Percentiles rank a stretch among this genome's conserved stretches.
These are phyloP conservation scores for Spatulosminthurus flaviceps DNA, from an alignment of 2,888 invertebrate species.

Conservation along the genomic window DNA sequence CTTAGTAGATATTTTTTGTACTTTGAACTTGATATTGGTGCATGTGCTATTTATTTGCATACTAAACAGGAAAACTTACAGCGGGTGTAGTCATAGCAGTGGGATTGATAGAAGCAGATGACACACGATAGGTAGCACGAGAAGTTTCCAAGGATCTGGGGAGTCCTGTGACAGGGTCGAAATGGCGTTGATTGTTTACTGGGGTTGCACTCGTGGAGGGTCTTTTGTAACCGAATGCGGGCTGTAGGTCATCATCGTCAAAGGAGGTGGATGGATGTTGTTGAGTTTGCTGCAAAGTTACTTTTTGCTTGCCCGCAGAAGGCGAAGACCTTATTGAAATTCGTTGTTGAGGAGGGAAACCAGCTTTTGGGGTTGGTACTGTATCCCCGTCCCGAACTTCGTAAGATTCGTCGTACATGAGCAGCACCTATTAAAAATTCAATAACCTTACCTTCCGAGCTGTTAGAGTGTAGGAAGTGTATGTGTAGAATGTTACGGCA, in stretches of 20 bases:
- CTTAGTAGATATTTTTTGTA: too few species aligned
- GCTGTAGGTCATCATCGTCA: not conserved
- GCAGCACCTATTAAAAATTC: not conserved
- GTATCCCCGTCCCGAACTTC: conserved; percentile 53
- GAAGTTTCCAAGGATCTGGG: conserved; percentile 44
- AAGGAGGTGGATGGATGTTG: conserved; percentile 16
- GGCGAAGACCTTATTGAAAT: conserved; percentile 32
- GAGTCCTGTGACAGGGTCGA: conserved; percentile 21
- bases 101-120: conserved; percentile 25
- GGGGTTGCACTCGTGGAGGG: conserved; percentile 38
- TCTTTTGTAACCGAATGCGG: conserved; percentile 14
- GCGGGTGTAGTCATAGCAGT: conserved; percentile 40
- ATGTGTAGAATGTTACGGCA: conserved; percentile 11
- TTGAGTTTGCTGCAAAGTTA: conserved; percentile 40
- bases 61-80: conserved; percentile 22
- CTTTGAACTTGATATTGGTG: too few species aligned
- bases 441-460: not conserved
- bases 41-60: too few species aligned
- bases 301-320: conserved; percentile 12
- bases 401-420: conserved; percentile 56
- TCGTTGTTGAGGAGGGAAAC: conserved; percentile 26
- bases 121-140: conserved; percentile 41
- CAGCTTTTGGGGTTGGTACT: conserved; percentile 43
- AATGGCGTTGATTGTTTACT: not conserved
- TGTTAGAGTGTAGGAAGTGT: not conserved